Percentiles rank a stretch among this genome's conserved stretches.
phyloP scores from a whole-genome alignment of 2,888 invertebrate genomes.

The Boloria euphrosyne region DNA sequence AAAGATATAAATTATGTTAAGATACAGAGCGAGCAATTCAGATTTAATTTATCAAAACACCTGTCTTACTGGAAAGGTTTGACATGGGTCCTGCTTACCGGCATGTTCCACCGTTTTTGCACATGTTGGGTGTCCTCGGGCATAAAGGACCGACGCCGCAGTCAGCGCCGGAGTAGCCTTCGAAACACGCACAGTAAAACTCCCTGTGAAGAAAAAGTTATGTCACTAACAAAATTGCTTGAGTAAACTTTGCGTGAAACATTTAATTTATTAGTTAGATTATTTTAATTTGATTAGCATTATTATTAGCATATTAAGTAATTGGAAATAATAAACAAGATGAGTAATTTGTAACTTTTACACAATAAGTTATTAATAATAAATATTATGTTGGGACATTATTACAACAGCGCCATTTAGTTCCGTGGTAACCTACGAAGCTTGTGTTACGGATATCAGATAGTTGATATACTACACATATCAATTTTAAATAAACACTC shows the following conservation, averaged over 20 bases:
- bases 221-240: neutral
- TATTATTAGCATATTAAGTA: no score
- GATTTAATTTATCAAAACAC: constrained; percentile 25
- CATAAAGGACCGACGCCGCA: constrained; percentile 93
- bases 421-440: no score
- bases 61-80: constrained; percentile 27
- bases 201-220: constrained; percentile 74
- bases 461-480: no score
- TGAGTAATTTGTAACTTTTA: no score
- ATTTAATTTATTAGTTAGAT: neutral
- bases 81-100: constrained; percentile 82
- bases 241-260: neutral
- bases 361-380: no score
- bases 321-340: no score
- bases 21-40: constrained; percentile 9
- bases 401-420: no score
- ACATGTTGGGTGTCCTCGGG: constrained; percentile 82
- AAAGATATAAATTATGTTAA: constrained; percentile 5
- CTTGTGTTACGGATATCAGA: no score
- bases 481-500: no score
- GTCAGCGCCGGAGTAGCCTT: constrained; percentile 88
- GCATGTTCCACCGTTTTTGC: constrained; percentile 92
- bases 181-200: constrained; percentile 91
- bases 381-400: no score
- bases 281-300: no score